Conservation (phyloP, 2,888 invertebrate species). For the Eremobia ochroleuca region DNA sequence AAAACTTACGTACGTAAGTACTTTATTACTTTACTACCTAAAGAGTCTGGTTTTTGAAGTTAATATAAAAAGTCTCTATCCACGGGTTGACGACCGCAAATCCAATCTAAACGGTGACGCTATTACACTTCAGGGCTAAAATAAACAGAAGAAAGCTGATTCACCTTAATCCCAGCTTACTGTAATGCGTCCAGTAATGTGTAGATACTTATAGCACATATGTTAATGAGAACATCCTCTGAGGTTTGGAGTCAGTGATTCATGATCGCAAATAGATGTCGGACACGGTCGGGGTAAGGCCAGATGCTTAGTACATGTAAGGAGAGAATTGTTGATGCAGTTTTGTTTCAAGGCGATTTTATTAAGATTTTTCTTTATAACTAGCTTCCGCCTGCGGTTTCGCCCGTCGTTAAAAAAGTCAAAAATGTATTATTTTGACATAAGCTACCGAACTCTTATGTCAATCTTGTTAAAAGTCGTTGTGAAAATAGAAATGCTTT, state of each 20-base stretch:
- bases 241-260: constrained; percentile 68
- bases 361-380: no score
- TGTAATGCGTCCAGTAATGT: constrained; percentile 40
- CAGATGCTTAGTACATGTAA: constrained; percentile 33
- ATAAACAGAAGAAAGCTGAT: constrained; percentile 53
- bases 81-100: constrained; percentile 22
- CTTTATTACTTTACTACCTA: no score
- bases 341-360: constrained; percentile 4
- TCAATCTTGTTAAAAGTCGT: no score
- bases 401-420: no score
- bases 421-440: no score
- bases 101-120: constrained; percentile 18
- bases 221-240: constrained; percentile 76
- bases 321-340: background rate
- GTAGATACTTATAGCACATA: constrained; percentile 51
- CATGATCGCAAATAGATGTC: constrained; percentile 69
- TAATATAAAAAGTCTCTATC: background rate
- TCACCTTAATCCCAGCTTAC: constrained; percentile 51
- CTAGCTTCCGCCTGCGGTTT: no score
- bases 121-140: constrained; percentile 36
- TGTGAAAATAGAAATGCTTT: no score
- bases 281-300: constrained; percentile 21
- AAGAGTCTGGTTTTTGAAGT: background rate
- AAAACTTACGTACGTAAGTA: background rate
- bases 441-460: no score